These are phyloP conservation scores for Drosophila picticornis DNA, from an alignment of 2,888 invertebrate species.

Conservation along the genomic window DNA sequence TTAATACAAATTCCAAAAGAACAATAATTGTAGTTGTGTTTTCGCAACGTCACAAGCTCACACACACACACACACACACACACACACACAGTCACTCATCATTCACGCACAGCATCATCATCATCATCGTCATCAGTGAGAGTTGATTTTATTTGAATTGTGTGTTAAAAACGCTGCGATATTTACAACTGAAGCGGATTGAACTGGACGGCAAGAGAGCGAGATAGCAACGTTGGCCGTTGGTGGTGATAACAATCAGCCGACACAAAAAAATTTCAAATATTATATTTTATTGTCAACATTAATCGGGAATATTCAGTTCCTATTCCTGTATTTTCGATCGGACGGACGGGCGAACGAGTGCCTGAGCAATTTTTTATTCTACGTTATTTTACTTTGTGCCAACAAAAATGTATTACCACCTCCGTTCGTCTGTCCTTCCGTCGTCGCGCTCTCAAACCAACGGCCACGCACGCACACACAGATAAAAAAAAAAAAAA, in stretches of 20 bases:
- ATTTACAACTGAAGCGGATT: slow-evolving; percentile 31
- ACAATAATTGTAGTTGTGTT: slow-evolving; percentile 15
- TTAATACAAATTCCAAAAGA: slow-evolving; percentile 19
- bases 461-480: slow-evolving; percentile 46
- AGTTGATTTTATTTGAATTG: slow-evolving; percentile 21
- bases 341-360: slow-evolving; percentile 4
- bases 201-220: slow-evolving; percentile 21
- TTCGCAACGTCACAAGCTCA: slow-evolving; percentile 24
- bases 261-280: slow-evolving; percentile 31
- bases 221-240: slow-evolving; percentile 18
- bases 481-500: slow-evolving; percentile 16
- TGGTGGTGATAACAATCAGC: slow-evolving; percentile 42
- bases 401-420: slow-evolving; percentile 77
- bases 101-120: slow-evolving; percentile 38
- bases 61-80: slow-evolving; percentile 12
- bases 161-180: slow-evolving; percentile 23
- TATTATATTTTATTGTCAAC: slow-evolving; percentile 4
- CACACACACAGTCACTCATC: background rate
- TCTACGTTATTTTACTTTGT: slow-evolving; percentile 78
- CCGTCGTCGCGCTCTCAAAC: slow-evolving; percentile 23
- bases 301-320: slow-evolving; percentile 28
- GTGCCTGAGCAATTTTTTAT: slow-evolving; percentile 42
- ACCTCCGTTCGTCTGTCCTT: slow-evolving; percentile 33
- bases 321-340: slow-evolving; percentile 29
- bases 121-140: slow-evolving; percentile 35